These are phyloP conservation scores for Cyprinella venusta DNA, from an alignment of 2,797 vertebrate genomes.

Conservation along the genomic window DNA sequence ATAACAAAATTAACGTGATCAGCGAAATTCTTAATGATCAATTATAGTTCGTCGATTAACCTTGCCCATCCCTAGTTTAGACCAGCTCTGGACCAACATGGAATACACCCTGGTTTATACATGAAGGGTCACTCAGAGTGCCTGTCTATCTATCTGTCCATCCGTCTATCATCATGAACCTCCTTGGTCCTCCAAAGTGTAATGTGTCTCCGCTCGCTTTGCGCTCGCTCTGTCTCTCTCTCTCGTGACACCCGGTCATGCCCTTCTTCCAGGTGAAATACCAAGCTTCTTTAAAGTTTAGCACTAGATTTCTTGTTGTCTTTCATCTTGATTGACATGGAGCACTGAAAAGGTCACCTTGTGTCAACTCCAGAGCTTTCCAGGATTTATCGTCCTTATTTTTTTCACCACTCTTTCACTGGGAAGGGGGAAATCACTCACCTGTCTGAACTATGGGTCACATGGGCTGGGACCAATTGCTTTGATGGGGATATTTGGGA, in stretches of 20 bases:
- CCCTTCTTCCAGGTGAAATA: constrained; percentile 52
- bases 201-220: neutral
- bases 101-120: too few species aligned
- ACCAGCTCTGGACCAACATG: too few species aligned
- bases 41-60: too few species aligned
- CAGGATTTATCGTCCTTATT: constrained; percentile 21
- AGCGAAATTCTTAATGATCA: too few species aligned
- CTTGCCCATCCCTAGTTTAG: too few species aligned
- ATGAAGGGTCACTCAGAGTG: too few species aligned
- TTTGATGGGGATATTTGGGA: constrained; percentile 19
- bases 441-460: constrained; percentile 23
- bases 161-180: constrained; percentile 8
- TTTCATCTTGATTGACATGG: constrained; percentile 53
- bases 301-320: constrained; percentile 30
- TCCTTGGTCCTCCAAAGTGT: neutral
- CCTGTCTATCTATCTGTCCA: neutral
- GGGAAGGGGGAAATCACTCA: constrained; percentile 3
- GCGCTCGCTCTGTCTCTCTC: too few species aligned
- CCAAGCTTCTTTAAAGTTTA: constrained; percentile 50
- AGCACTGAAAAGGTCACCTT: constrained; percentile 53
- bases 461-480: neutral
- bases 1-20: too few species aligned
- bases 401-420: constrained; percentile 10
- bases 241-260: neutral
- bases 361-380: constrained; percentile 36